Conservation (phyloP, 2,797 vertebrate genomes). For the Thamnophis elegans region DNA sequence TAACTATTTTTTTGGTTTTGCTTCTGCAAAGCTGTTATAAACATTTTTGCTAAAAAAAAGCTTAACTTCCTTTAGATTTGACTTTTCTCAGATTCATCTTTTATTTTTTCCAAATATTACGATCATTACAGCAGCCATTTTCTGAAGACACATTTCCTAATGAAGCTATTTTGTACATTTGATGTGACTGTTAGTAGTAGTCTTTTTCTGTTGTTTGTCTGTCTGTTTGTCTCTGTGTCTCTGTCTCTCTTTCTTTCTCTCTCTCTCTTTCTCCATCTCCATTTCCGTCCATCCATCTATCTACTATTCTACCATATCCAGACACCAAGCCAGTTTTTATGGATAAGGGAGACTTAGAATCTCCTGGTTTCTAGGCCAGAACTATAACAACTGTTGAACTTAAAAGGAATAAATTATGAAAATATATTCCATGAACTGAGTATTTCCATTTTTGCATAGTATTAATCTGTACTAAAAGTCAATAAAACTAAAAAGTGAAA, state of each 20-base stretch:
- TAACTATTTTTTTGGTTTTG: not conserved
- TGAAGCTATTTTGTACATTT: not conserved
- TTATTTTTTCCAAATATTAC: not conserved
- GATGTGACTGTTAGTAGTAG: not conserved
- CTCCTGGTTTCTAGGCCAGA: not conserved
- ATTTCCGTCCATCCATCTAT: no score
- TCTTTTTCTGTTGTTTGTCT: no score
- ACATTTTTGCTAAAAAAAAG: not conserved
- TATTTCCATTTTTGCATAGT: not conserved
- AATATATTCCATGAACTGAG: not conserved
- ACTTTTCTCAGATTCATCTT: not conserved
- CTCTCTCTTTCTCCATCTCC: no score
- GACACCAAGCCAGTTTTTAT: not conserved
- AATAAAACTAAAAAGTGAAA: constrained; percentile 22
- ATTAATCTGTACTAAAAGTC: not conserved
- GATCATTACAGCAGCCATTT: not conserved
- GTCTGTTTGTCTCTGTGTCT: no score
- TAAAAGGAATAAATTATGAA: not conserved
- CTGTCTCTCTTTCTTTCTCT: no score
- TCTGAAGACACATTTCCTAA: not conserved
- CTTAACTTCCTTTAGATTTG: not conserved
- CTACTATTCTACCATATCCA: not conserved
- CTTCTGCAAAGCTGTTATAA: not conserved
- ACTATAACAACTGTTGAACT: not conserved
- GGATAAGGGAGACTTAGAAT: not conserved